Evolutionary conservation across 2,888 invertebrate species (phyloP).

Genomic region (Beris chalybata): DNA sequence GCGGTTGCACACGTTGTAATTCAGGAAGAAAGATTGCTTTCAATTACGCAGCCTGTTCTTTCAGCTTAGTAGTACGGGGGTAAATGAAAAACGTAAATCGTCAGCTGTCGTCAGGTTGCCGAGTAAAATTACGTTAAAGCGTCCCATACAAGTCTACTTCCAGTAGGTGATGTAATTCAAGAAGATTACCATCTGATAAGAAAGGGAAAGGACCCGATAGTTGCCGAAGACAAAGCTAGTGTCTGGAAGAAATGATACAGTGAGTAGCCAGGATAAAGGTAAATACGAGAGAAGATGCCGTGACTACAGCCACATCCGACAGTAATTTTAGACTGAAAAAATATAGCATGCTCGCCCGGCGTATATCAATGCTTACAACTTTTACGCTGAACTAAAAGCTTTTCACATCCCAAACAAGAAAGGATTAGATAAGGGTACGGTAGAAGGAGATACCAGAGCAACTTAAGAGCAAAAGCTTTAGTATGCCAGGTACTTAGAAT

Average conservation of each 20-base stretch:
- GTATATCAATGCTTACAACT: slow-evolving; percentile 18
- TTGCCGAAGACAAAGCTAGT: neutral
- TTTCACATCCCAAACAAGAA: neutral
- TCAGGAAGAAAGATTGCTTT: too few relatives aligned
- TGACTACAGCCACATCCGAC: slow-evolving; percentile 4
- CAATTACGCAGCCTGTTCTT: too few relatives aligned
- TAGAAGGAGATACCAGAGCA: too few relatives aligned
- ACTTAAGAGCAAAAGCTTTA: too few relatives aligned
- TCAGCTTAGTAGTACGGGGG: too few relatives aligned
- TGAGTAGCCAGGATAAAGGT: neutral
- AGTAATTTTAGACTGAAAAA: slow-evolving; percentile 10
- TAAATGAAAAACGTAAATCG: slow-evolving; percentile 1
- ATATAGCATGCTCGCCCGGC: neutral
- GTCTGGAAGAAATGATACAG: slow-evolving; percentile 7
- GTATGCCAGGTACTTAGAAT: too few relatives aligned
- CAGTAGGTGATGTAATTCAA: slow-evolving; percentile 1
- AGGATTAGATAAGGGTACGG: slow-evolving; percentile 3
- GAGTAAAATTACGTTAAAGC: slow-evolving; percentile 12
- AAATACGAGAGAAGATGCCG: slow-evolving; percentile 10
- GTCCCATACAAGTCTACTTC: neutral
- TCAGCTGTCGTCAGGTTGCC: neutral
- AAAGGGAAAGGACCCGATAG: slow-evolving; percentile 21
- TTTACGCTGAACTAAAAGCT: slow-evolving; percentile 4
- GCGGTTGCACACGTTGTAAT: too few relatives aligned
- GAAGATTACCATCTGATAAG: neutral